Evolutionary conservation across 2,113 vertebrate species (phyloP).

Genomic region (Martes martes): DNA sequence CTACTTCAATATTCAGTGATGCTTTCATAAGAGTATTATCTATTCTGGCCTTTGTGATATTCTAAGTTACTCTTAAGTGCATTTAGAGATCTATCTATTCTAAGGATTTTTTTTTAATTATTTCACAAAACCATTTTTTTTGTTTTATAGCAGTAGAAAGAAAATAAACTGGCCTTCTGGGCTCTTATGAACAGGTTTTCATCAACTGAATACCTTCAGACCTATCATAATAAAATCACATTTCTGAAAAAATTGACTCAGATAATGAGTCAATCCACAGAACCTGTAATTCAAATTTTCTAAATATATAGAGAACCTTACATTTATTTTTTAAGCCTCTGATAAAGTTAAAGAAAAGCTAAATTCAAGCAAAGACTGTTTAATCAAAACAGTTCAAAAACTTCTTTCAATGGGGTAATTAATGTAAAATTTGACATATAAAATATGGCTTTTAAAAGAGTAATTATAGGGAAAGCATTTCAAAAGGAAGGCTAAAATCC

Average conservation of each 20-base stretch:
- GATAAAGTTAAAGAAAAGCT: constrained; percentile 11
- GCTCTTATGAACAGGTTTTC: neutral
- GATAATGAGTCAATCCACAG: neutral
- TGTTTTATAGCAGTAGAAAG: neutral
- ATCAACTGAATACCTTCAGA: neutral
- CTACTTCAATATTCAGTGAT: neutral
- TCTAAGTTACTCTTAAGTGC: neutral
- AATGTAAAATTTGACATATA: constrained; percentile 37
- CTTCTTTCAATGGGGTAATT: neutral
- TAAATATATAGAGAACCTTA: neutral
- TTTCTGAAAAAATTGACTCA: neutral
- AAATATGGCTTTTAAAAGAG: constrained; percentile 27
- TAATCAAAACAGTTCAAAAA: constrained; percentile 33
- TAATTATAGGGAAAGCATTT: constrained; percentile 19
- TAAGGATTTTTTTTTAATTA: constrained; percentile 7
- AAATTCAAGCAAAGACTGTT: constrained; percentile 33
- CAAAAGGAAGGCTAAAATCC: constrained; percentile 42
- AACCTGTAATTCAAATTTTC: neutral
- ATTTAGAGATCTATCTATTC: constrained; percentile 15
- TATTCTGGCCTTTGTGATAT: neutral
- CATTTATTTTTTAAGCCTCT: neutral
- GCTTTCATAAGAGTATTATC: neutral
- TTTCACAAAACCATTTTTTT: neutral
- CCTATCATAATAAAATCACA: neutral
- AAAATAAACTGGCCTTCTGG: neutral